Evolutionary conservation across 1,140 invertebrate species (phyloP).

Genomic region (Forficula auricularia): DNA sequence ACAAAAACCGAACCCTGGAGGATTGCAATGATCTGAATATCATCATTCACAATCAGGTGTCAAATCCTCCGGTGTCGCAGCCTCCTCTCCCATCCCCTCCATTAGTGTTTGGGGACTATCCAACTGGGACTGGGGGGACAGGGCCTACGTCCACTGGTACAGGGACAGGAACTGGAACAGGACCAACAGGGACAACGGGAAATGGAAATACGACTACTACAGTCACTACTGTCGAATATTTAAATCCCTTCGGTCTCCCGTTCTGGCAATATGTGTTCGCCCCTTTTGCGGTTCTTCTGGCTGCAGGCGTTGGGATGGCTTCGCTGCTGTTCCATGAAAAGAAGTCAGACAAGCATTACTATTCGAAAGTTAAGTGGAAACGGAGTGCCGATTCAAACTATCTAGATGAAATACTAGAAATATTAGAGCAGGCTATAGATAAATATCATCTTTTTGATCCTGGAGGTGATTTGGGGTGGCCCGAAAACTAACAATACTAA

Average conservation of each 20-base stretch:
- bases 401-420: slow-evolving; percentile 10
- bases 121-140: not conserved
- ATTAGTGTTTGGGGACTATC: not conserved
- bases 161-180: not conserved
- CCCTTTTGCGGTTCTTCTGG: slow-evolving; percentile 19
- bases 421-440: not conserved
- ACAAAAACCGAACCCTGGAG: slow-evolving; percentile 27
- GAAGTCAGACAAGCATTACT: slow-evolving; percentile 12
- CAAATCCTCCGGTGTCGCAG: slow-evolving; percentile 19
- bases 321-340: slow-evolving; percentile 19
- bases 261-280: slow-evolving; percentile 21
- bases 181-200: slow-evolving; percentile 8
- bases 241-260: slow-evolving; percentile 17
- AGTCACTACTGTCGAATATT: slow-evolving; percentile 15
- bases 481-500: slow-evolving; percentile 9
- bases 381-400: slow-evolving; percentile 1
- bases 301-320: slow-evolving; percentile 17
- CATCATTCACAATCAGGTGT: slow-evolving; percentile 28
- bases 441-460: slow-evolving; percentile 1
- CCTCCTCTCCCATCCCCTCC: slow-evolving; percentile 13
- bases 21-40: slow-evolving; percentile 28
- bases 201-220: slow-evolving; percentile 17
- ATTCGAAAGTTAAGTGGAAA: slow-evolving; percentile 12
- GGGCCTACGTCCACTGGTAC: not conserved
- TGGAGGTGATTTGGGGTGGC: slow-evolving; percentile 9